Percentiles rank a stretch among this genome's conserved stretches.
Evolutionary conservation across 2,888 invertebrate species (phyloP).

Genomic region (Lithophane socia): DNA sequence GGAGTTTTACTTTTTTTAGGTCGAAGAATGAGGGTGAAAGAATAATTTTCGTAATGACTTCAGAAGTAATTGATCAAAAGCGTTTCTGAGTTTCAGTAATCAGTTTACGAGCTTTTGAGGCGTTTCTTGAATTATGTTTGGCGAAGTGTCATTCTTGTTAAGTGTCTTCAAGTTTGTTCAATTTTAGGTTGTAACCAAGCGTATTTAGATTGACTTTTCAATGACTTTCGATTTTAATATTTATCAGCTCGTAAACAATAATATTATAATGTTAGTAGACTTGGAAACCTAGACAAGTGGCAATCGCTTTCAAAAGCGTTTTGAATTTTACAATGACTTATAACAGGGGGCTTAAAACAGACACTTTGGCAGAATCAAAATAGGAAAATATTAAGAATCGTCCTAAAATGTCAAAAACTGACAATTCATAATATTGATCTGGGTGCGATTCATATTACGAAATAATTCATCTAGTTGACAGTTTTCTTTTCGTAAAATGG

Average conservation of each 20-base stretch:
- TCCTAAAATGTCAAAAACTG: too few relatives aligned
- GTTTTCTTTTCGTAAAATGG: too few relatives aligned
- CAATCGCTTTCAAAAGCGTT: not conserved
- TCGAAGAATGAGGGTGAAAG: slow-evolving; percentile 40
- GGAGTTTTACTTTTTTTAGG: slow-evolving; percentile 53
- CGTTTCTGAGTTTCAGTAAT: slow-evolving; percentile 46
- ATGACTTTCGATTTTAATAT: not conserved
- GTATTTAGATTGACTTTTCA: not conserved
- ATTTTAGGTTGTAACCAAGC: not conserved
- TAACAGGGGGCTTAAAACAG: too few relatives aligned
- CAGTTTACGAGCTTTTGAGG: slow-evolving; percentile 32
- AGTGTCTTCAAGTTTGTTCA: slow-evolving; percentile 18
- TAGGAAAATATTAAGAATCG: too few relatives aligned
- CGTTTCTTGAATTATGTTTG: slow-evolving; percentile 30
- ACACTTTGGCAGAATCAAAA: too few relatives aligned
- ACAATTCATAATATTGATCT: too few relatives aligned
- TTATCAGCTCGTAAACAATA: not conserved
- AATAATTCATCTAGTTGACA: too few relatives aligned
- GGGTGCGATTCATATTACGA: too few relatives aligned
- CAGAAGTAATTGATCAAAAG: slow-evolving; percentile 64
- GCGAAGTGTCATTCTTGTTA: slow-evolving; percentile 36
- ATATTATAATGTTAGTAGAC: not conserved
- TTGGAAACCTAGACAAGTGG: not conserved
- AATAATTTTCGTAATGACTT: slow-evolving; percentile 58
- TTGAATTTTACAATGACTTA: too few relatives aligned